Percentiles rank a stretch among this genome's conserved stretches.
phyloP scores from a whole-genome alignment of 2,113 vertebrate genomes.

The Lichenostomus cassidix region DNA sequence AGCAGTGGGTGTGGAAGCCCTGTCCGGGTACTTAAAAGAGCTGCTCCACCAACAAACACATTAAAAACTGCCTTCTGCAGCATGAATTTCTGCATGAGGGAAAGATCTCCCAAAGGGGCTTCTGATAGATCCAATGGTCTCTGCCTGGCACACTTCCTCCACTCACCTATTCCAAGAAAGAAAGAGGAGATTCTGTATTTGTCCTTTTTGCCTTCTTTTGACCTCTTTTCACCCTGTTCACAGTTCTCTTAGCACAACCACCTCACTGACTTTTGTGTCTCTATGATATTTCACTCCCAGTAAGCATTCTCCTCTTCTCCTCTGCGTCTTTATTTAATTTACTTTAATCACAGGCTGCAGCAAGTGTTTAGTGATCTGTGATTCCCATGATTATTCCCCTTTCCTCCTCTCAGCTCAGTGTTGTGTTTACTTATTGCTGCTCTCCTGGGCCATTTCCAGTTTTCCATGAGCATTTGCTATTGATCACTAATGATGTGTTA shows the following conservation, averaged over 20 bases:
- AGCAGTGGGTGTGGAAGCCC: background rate
- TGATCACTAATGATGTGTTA: slow-evolving; percentile 28
- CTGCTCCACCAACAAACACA: background rate
- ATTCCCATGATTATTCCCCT: slow-evolving; percentile 46
- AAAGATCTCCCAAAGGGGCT: background rate
- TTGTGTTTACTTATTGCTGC: slow-evolving; percentile 1
- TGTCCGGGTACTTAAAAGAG: background rate
- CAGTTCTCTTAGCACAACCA: too few species aligned
- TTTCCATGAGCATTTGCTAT: slow-evolving; percentile 20
- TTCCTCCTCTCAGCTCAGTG: background rate
- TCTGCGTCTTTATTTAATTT: background rate
- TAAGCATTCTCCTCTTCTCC: background rate
- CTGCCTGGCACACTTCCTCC: background rate
- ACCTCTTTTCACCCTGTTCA: background rate
- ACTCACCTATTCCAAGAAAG: background rate
- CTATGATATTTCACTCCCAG: background rate
- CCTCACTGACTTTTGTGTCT: background rate
- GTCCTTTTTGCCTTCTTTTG: background rate
- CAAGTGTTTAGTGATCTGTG: slow-evolving; percentile 13
- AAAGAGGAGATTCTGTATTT: background rate
- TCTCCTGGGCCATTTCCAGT: slow-evolving; percentile 24
- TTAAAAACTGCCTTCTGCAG: background rate
- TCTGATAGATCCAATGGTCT: accelerated
- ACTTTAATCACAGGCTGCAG: background rate
- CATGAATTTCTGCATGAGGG: background rate